Conservation (phyloP, 92 coral and sea anemone species). For the Paramuricea clavata region DNA sequence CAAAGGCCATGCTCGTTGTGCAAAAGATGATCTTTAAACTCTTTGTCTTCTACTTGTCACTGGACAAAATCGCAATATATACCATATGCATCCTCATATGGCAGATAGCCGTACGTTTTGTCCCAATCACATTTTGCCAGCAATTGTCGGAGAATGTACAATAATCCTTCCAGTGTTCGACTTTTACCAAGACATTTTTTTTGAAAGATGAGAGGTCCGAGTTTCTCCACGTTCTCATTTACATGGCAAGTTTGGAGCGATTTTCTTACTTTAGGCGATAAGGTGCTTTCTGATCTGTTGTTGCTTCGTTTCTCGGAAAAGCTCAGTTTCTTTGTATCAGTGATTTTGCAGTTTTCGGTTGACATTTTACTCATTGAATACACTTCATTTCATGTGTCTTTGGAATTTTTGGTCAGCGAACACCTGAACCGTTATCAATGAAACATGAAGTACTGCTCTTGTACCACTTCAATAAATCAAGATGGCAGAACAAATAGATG, state of each 20-base stretch:
- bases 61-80: conserved; percentile 69
- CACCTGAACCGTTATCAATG: background rate
- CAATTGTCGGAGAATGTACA: conserved; percentile 76
- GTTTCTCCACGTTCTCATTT: conserved; percentile 70
- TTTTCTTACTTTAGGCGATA: conserved; percentile 68
- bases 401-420: background rate
- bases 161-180: conserved; percentile 59
- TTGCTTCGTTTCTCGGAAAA: conserved; percentile 73
- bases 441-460: no score
- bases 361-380: background rate
- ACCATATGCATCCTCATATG: conserved; percentile 69
- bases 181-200: conserved; percentile 32
- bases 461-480: no score
- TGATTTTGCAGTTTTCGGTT: background rate
- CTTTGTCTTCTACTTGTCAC: conserved; percentile 71
- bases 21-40: conserved; percentile 59
- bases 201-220: conserved; percentile 63
- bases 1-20: conserved; percentile 74
- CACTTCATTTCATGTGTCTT: background rate
- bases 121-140: conserved; percentile 69
- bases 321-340: background rate
- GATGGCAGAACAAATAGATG: no score
- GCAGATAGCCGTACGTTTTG: conserved; percentile 72
- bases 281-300: conserved; percentile 62
- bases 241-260: conserved; percentile 58